phyloP scores from a whole-genome alignment of 1,140 invertebrate genomes.

The Odontomachus brunneus region DNA sequence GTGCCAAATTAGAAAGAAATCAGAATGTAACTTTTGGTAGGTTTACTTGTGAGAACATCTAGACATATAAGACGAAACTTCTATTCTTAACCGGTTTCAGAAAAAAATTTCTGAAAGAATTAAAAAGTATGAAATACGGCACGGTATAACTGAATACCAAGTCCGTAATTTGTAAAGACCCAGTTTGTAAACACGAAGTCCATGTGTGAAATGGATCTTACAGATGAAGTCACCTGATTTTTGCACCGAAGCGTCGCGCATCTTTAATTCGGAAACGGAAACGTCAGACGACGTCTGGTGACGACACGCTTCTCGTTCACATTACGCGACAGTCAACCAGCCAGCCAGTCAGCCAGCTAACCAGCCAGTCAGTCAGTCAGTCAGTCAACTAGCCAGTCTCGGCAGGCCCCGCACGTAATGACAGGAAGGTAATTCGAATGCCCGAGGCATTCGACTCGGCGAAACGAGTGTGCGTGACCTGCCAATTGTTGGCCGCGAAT shows the following conservation, averaged over 20 bases:
- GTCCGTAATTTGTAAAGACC: neutral
- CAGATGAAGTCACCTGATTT: neutral
- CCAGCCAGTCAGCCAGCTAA: no score
- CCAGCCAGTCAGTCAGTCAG: neutral
- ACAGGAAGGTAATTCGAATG: slow-evolving; percentile 67
- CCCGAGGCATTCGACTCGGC: slow-evolving; percentile 51
- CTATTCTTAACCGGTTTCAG: no score
- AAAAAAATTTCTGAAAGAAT: no score
- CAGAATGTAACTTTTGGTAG: no score
- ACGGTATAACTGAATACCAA: no score
- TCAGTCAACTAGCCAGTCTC: neutral
- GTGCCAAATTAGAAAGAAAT: no score
- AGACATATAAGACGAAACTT: no score
- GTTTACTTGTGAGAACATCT: no score
- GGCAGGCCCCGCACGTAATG: slow-evolving; percentile 58
- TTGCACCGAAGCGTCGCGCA: neutral
- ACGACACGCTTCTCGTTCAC: slow-evolving; percentile 43
- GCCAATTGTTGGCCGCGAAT: slow-evolving; percentile 58
- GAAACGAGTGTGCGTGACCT: slow-evolving; percentile 66
- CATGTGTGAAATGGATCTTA: neutral
- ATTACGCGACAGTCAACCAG: neutral
- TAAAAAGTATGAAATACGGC: no score
- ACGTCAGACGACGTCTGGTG: neutral
- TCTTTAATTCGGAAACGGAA: neutral
- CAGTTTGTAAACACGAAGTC: neutral